phyloP scores from a whole-genome alignment of 2,797 vertebrate genomes.

The Pipistrellus kuhlii region DNA sequence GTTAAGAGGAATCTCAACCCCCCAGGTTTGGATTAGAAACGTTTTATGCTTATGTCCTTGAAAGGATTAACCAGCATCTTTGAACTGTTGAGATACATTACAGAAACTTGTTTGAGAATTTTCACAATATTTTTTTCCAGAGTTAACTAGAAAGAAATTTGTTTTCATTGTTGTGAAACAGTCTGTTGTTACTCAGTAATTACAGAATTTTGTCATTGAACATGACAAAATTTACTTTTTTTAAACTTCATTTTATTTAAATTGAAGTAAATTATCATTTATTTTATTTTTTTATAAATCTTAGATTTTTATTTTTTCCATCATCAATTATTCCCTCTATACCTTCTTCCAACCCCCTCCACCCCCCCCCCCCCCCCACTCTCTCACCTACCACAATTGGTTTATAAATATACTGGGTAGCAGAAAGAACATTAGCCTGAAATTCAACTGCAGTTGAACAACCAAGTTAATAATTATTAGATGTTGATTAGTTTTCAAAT shows the following conservation, averaged over 20 bases:
- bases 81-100: background rate
- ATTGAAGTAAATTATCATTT: background rate
- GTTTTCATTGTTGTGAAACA: conserved; percentile 23
- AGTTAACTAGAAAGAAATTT: conserved; percentile 29
- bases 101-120: conserved; percentile 4
- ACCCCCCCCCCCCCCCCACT: too few relatives aligned
- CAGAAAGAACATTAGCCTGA: background rate
- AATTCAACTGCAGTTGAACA: background rate
- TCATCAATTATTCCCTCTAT: background rate
- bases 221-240: background rate
- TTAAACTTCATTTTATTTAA: background rate
- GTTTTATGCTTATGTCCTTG: background rate
- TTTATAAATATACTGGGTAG: background rate
- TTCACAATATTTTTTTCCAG: background rate
- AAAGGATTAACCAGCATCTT: background rate
- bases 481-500: background rate
- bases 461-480: background rate
- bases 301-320: too few relatives aligned
- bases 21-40: background rate
- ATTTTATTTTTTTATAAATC: background rate
- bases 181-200: background rate
- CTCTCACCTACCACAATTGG: background rate
- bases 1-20: background rate
- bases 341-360: background rate
- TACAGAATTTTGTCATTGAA: background rate